Evolutionary conservation across 2,797 vertebrate genomes (phyloP).

Genomic region (Diceros bicornis): DNA sequence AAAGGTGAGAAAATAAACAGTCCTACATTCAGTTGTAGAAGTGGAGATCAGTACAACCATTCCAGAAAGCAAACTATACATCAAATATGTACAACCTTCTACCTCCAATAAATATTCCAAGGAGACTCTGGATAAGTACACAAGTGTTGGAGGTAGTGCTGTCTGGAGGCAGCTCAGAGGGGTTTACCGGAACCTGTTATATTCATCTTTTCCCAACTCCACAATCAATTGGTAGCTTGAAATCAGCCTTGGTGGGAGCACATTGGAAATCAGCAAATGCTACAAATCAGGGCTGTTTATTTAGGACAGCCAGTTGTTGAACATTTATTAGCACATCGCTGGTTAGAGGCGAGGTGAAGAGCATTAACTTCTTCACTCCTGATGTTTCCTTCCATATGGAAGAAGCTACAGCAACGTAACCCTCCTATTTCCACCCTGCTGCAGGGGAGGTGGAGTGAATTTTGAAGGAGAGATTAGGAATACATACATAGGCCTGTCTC

Average conservation of each 20-base stretch:
- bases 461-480: not conserved
- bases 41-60: not conserved
- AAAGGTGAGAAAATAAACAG: not conserved
- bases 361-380: not conserved
- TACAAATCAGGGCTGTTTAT: too few species aligned
- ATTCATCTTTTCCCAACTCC: not conserved
- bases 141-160: not conserved
- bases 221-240: not conserved
- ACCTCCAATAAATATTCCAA: not conserved
- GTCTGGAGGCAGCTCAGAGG: not conserved
- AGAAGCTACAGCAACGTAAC: not conserved
- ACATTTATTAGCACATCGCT: too few species aligned
- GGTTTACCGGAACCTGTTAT: not conserved
- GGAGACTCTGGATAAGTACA: too few species aligned
- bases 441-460: not conserved
- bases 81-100: not conserved
- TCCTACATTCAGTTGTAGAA: not conserved
- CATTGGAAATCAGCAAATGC: too few species aligned
- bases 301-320: too few species aligned
- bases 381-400: not conserved
- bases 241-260: too few species aligned
- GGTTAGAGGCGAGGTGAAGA: not conserved
- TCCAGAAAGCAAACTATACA: not conserved
- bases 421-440: too few species aligned
- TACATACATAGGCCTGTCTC: not conserved